Evolutionary conservation across 2,113 vertebrate genomes (phyloP), one percentile per base, ranked within the genome.

Genomic region (Bettongia penicillata): DNA sequence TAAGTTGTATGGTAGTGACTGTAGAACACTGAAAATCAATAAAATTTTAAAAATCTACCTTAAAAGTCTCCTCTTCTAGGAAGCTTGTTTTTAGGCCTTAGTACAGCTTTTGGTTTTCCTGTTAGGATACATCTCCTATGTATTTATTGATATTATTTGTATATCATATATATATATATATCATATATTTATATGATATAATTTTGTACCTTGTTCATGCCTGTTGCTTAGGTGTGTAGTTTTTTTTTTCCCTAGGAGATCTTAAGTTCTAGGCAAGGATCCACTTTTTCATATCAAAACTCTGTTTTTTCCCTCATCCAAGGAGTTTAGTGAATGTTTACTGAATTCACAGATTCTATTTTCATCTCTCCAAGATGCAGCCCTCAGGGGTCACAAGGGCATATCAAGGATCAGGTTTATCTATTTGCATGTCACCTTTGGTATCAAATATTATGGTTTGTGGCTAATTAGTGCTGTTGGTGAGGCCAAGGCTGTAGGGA

Each of bases 181-280:
- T 48, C 48, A 48, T 48, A 48, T 48, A 48, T 48, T 48, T 48
- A 48, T 48, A 48, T 48, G 11, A 37, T 61, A n/a, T 3, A 4
- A 31, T 31, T 19, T 5, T 77, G 57, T 5, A 68, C 61, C 14
- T 77, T 14, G 31, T 4, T n/a, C 14, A 37, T 19, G 7, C 37
- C 68, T 22, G 68, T 19, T n/a, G 68, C 5, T 22, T 68, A 16
- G 14, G 6, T 7, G 31, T n/a, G 37, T 84, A 37, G 37, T 14
- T 22, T 22, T 43, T 22, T 22, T 43, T 22, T 84, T 19, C 7
- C n/a, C 68, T 22, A n/a, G 37, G n/a, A 43, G 68, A 22, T 4
- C 5, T 0, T 6, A 2, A 23, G 4, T 43, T n/a, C 6, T 43
- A 7, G 68, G 37, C 31, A 14, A n/a, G 1, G 16, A 8, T 43